Base-by-base conservation (phyloP, 2,797 vertebrate genomes). In the Falco columbarius region DNA sequence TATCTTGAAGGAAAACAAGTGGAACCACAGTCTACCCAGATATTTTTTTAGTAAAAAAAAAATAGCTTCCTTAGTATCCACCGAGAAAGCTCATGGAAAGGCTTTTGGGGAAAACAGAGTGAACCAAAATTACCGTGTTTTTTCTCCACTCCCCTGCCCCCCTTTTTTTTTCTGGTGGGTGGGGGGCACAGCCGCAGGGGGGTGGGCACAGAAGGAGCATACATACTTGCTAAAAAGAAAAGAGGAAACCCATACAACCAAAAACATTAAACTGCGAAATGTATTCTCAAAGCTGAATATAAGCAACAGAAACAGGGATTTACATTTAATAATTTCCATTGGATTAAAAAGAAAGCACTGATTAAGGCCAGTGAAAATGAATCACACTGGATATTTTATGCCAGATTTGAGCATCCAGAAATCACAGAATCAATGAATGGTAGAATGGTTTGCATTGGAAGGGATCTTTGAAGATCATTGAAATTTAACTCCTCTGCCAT, bases 1-100 rank as follows among this genome's bases (percentile, higher is more conserved):
- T 93, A 93, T 96, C 94, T 90, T 86, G 84, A 74, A 93, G 95
- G 93, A 97, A 97, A 94, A 94, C 77, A 95, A 96, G 66, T 9
- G 34, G 52, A 67, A 65, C 38, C 55, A 65, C 54, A 93, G 81
- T 72, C 61, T n/a, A 94, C 71, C 71, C 88, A 97, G 88, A 86
- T 59, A 44, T 46, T 67, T 55, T 63, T 47, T 22, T 10, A 42
- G 16, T 13, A 14, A 36, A 34, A 27, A 62, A 44, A 29, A 27
- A 62, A 29, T 20, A 6, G 32, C 17, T 55, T 36, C 24, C 27
- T 86, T 47, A 52, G 5, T 44, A 56, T 34, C 12, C 21, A 55
- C 9, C 27, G 82, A 67, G 14, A 49, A 84, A 55, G 30, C 7
- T 40, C 19, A 27, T 5, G 15, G 16, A 81, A 83, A 58, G 46